These are phyloP conservation scores for Cordylochernes scorpioides DNA, from an alignment of 2,888 invertebrate genomes.

Conservation along the genomic window DNA sequence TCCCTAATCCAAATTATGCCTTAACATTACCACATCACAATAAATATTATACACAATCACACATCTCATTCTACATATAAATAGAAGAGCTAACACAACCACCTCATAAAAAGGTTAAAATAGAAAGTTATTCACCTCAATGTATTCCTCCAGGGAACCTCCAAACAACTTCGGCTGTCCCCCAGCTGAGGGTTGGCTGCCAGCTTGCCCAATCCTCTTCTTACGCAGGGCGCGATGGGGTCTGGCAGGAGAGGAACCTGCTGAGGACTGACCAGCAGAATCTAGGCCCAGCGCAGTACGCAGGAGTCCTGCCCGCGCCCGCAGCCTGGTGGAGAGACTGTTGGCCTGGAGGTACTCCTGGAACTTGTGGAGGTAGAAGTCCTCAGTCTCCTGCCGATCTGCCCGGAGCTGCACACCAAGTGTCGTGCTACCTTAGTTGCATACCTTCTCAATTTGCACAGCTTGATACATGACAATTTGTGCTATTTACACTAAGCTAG, in stretches of 20 bases:
- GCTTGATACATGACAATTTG: too few species aligned
- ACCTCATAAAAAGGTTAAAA: slow-evolving; percentile 1
- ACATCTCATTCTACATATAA: too few species aligned
- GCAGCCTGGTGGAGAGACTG: slow-evolving; percentile 61
- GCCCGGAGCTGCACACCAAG: too few species aligned
- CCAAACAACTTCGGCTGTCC: slow-evolving; percentile 63
- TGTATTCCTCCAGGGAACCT: slow-evolving; percentile 61
- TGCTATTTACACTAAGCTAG: too few species aligned
- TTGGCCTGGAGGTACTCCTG: slow-evolving; percentile 66
- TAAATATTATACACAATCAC: neutral
- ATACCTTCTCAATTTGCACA: too few species aligned
- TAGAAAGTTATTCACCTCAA: slow-evolving; percentile 29
- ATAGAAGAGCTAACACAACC: too few species aligned
- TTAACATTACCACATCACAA: too few species aligned
- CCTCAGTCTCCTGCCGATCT: slow-evolving; percentile 68
- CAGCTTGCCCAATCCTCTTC: slow-evolving; percentile 41
- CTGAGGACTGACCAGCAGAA: slow-evolving; percentile 7
- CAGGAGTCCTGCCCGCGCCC: slow-evolving; percentile 55
- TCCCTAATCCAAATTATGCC: too few species aligned
- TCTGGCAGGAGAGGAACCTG: slow-evolving; percentile 15
- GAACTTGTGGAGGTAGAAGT: slow-evolving; percentile 85
- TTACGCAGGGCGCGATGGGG: slow-evolving; percentile 31
- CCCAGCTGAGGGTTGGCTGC: too few species aligned
- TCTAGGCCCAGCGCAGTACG: slow-evolving; percentile 35
- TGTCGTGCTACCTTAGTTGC: too few species aligned